Evolutionary conservation across 2,113 vertebrate species (phyloP).

Genomic region (Scytalopus superciliaris): DNA sequence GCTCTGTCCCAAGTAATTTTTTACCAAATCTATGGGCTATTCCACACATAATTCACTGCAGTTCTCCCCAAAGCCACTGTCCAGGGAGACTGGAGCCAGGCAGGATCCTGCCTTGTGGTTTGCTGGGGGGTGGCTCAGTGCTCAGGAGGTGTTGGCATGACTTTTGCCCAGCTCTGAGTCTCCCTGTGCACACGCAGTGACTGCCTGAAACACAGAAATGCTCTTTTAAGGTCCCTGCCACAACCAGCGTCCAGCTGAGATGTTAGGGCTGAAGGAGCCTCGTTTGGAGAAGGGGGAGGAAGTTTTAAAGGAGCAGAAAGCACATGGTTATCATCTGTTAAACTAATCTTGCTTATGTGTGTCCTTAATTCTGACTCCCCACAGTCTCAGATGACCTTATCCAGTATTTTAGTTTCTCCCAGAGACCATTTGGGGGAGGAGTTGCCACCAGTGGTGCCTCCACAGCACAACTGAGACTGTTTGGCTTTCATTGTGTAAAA

Average conservation of each 20-base stretch:
- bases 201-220: neutral
- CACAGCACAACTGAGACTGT: neutral
- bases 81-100: neutral
- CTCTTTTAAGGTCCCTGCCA: neutral
- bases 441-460: neutral
- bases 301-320: neutral
- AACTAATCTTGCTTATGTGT: neutral
- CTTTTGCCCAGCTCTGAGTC: neutral
- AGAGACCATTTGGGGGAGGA: neutral
- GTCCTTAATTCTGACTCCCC: neutral
- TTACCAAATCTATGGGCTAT: neutral
- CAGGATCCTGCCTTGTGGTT: accelerated
- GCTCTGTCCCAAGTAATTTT: neutral
- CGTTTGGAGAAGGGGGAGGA: neutral
- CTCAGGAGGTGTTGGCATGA: neutral
- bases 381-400: neutral
- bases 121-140: neutral
- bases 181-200: neutral
- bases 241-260: neutral
- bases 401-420: neutral
- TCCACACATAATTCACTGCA: neutral
- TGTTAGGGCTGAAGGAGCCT: neutral
- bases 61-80: neutral
- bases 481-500: slow-evolving; percentile 40
- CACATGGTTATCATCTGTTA: neutral